These are phyloP conservation scores for Hypselothyrea guttata DNA, from an alignment of 2,888 invertebrate genomes.

Conservation along the genomic window DNA sequence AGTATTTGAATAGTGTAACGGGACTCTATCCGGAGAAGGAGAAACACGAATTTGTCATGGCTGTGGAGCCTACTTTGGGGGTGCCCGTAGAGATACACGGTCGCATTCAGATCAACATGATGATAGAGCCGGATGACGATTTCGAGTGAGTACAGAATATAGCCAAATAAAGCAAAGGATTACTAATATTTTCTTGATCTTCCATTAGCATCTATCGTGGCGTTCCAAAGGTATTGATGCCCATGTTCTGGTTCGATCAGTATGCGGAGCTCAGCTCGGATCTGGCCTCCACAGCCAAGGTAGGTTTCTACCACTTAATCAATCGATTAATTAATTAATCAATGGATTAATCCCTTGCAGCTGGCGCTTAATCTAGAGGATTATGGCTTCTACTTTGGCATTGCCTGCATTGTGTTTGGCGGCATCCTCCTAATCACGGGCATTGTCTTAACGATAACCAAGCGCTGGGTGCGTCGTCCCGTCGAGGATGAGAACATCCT, in stretches of 20 bases:
- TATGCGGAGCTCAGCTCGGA: constrained; percentile 84
- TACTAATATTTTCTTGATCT: background rate
- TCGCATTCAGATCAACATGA: constrained; percentile 90
- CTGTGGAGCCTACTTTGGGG: constrained; percentile 90
- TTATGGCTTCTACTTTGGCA: constrained; percentile 78
- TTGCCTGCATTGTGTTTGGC: constrained; percentile 72
- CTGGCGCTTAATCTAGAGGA: constrained; percentile 73
- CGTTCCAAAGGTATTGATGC: constrained; percentile 85
- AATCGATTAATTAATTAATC: too few species aligned
- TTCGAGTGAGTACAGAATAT: constrained; percentile 83
- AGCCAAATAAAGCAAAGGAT: too few species aligned
- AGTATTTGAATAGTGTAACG: constrained; percentile 85
- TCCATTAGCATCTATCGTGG: constrained; percentile 84
- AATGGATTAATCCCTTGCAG: constrained; percentile 44
- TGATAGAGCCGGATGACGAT: constrained; percentile 83
- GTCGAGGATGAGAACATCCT: constrained; percentile 77
- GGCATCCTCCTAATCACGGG: constrained; percentile 73
- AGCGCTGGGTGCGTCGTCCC: constrained; percentile 72
- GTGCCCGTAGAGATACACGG: constrained; percentile 89
- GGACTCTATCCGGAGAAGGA: constrained; percentile 87
- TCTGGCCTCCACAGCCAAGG: constrained; percentile 83
- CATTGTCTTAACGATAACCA: constrained; percentile 75
- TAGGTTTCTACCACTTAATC: constrained; percentile 40
- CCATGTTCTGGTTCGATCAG: constrained; percentile 91
- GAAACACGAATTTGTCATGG: constrained; percentile 86